Percentiles rank a stretch among this genome's conserved stretches.
Evolutionary conservation across 2,888 invertebrate genomes (phyloP).

Genomic region (Willowsia nigromaculata): DNA sequence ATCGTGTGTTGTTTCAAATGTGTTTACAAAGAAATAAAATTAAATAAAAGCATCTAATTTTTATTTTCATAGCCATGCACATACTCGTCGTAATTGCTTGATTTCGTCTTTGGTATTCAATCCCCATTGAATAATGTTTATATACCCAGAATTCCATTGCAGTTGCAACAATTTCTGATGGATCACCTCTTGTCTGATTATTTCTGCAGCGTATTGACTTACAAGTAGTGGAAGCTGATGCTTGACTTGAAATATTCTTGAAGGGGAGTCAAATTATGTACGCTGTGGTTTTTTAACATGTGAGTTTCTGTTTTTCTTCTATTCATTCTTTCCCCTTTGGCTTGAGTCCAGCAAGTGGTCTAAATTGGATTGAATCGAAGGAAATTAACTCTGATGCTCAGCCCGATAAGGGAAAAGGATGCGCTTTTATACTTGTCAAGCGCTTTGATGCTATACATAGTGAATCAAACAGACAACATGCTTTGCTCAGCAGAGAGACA

Average conservation of each 20-base stretch:
- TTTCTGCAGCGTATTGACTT: too few relatives aligned
- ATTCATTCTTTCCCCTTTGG: slow-evolving; percentile 48
- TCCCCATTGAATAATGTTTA: too few relatives aligned
- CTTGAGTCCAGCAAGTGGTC: slow-evolving; percentile 68
- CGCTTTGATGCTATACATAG: slow-evolving; percentile 16
- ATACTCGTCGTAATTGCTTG: neutral
- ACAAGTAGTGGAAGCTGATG: too few relatives aligned
- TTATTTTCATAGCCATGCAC: neutral
- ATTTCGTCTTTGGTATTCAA: too few relatives aligned
- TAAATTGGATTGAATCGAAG: slow-evolving; percentile 70
- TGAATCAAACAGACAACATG: slow-evolving; percentile 10
- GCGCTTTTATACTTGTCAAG: slow-evolving; percentile 66
- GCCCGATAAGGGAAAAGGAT: slow-evolving; percentile 64
- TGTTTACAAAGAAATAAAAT: slow-evolving; percentile 4
- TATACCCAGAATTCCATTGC: too few relatives aligned
- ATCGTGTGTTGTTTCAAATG: neutral
- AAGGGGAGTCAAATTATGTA: neutral
- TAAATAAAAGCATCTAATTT: neutral
- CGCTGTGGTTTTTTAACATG: neutral
- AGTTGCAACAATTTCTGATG: neutral
- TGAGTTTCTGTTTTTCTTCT: slow-evolving; percentile 4
- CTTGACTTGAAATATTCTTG: neutral
- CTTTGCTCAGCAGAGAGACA: neutral
- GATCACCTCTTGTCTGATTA: too few relatives aligned
- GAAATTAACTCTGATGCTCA: slow-evolving; percentile 64